Evolutionary conservation across 2,888 invertebrate species (phyloP).

Genomic region (Netelia virgata): DNA sequence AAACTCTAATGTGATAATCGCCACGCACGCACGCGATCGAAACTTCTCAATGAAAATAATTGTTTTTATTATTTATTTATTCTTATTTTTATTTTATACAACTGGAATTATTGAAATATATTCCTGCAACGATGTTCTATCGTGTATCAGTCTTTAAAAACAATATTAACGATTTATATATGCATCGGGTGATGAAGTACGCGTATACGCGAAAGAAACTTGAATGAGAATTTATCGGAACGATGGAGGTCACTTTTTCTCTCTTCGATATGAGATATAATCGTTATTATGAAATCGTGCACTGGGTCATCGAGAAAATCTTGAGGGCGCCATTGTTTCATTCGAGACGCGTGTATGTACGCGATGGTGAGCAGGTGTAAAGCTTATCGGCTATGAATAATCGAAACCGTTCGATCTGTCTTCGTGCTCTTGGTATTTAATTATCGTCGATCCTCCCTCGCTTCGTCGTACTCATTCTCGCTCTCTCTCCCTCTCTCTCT

Average conservation of each 20-base stretch:
- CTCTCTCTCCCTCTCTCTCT: not conserved
- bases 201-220: too few relatives aligned
- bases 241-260: not conserved
- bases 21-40: not conserved
- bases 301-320: conserved; percentile 20
- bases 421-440: conserved; percentile 35
- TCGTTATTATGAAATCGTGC: not conserved
- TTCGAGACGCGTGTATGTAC: not conserved
- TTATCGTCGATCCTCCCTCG: conserved; percentile 28
- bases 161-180: too few relatives aligned
- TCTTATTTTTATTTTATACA: not conserved
- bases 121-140: not conserved
- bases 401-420: conserved; percentile 36
- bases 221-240: not conserved
- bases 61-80: not conserved
- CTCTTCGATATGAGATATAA: not conserved
- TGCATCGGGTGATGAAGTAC: too few relatives aligned
- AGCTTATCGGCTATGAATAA: conserved; percentile 47
- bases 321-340: not conserved
- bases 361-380: conserved; percentile 5
- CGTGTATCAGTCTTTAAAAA: not conserved
- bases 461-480: not conserved
- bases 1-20: not conserved
- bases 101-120: not conserved
- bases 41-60: not conserved